These are phyloP conservation scores for Ptiloglossa arizonensis DNA, from an alignment of 1,140 invertebrate species.

Conservation along the genomic window DNA sequence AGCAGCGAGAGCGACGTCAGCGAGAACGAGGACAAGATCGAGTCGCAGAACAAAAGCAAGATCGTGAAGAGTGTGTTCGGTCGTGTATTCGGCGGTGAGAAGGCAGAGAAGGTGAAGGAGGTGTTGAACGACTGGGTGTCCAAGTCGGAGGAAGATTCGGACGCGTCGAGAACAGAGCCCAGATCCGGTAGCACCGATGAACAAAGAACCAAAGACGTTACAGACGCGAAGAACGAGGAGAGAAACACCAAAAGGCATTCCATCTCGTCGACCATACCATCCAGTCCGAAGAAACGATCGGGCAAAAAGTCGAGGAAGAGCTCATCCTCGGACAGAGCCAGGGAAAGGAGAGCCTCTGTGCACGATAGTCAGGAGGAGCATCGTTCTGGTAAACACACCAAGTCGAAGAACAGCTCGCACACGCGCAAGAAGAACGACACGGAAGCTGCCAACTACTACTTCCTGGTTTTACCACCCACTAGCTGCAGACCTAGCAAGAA, in stretches of 20 bases:
- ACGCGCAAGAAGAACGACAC: slow-evolving; percentile 34
- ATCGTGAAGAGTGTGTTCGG: slow-evolving; percentile 79
- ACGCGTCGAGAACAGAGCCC: slow-evolving; percentile 38
- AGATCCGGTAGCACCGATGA: slow-evolving; percentile 7
- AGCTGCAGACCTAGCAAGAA: slow-evolving; percentile 76
- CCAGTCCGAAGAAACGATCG: slow-evolving; percentile 19
- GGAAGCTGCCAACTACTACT: neutral
- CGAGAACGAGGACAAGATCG: slow-evolving; percentile 57
- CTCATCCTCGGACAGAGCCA: slow-evolving; percentile 24
- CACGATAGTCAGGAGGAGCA: slow-evolving; percentile 6
- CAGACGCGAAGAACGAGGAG: slow-evolving; percentile 25
- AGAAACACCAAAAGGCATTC: slow-evolving; percentile 40
- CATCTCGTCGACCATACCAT: neutral
- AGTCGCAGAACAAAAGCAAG: slow-evolving; percentile 74
- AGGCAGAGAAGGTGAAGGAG: slow-evolving; percentile 76
- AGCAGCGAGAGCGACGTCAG: slow-evolving; percentile 68
- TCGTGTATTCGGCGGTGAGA: slow-evolving; percentile 75
- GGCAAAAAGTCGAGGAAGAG: slow-evolving; percentile 33
- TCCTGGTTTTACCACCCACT: slow-evolving; percentile 43
- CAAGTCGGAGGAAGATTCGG: slow-evolving; percentile 73
- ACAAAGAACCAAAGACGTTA: slow-evolving; percentile 7
- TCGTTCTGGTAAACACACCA: slow-evolving; percentile 14
- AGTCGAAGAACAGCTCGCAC: slow-evolving; percentile 32
- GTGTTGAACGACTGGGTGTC: slow-evolving; percentile 79
- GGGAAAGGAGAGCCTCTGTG: neutral